A percentile compares a stretch with the other conserved stretches of the same genome.
Evolutionary conservation across 2,888 invertebrate genomes (phyloP).

Genomic region (Chydorus sphaericus): DNA sequence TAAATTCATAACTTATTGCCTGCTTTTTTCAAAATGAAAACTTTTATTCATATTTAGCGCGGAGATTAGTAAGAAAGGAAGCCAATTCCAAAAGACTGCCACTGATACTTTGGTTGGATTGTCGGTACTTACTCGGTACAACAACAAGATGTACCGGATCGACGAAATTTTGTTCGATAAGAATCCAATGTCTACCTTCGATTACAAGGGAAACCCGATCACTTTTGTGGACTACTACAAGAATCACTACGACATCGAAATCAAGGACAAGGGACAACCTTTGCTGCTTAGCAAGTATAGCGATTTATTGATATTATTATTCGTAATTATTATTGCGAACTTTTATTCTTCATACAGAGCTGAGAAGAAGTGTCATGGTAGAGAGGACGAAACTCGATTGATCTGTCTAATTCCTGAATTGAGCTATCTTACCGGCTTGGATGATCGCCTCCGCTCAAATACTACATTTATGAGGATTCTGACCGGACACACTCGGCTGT

Average conservation of each 20-base stretch:
- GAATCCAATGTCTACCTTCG: constrained; percentile 23
- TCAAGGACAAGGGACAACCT: constrained; percentile 59
- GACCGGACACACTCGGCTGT: constrained; percentile 57
- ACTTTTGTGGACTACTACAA: constrained; percentile 68
- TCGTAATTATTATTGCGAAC: background rate
- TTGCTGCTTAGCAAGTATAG: constrained; percentile 45
- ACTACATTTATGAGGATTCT: constrained; percentile 75
- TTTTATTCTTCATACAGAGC: background rate
- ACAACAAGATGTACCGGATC: constrained; percentile 72
- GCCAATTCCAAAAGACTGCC: constrained; percentile 22
- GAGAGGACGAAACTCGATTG: constrained; percentile 25
- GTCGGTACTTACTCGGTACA: constrained; percentile 74
- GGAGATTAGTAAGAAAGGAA: background rate
- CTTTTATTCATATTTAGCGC: constrained; percentile 13
- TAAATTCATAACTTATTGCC: too few relatives aligned
- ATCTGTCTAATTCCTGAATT: constrained; percentile 65
- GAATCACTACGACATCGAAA: constrained; percentile 54
- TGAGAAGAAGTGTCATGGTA: constrained; percentile 10
- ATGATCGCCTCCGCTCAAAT: constrained; percentile 66
- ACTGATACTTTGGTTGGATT: constrained; percentile 42
- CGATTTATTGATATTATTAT: constrained; percentile 5
- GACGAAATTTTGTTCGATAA: constrained; percentile 68
- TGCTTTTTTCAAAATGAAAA: too few relatives aligned
- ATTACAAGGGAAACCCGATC: constrained; percentile 26
- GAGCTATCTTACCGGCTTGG: constrained; percentile 73